Evolutionary conservation across 2,888 invertebrate species (phyloP).

Genomic region (Netelia melanura): DNA sequence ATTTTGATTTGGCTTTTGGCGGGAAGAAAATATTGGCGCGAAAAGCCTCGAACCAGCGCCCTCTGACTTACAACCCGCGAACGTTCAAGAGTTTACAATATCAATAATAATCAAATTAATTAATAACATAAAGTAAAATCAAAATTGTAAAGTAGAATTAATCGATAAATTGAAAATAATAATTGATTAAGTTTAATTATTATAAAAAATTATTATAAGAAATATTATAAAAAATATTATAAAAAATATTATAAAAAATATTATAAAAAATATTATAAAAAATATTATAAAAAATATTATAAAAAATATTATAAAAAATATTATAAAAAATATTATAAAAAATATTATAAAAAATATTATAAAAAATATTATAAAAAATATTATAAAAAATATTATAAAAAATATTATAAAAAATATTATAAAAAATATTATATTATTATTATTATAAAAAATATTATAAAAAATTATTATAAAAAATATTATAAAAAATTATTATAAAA

Average conservation of each 20-base stretch:
- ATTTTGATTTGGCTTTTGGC: background rate
- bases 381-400: background rate
- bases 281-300: background rate
- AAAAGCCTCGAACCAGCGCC: conserved; percentile 1
- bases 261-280: background rate
- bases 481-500: too few relatives aligned
- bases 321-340: background rate
- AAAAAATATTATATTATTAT: too few relatives aligned
- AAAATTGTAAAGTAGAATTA: too few relatives aligned
- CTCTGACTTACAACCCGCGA: background rate
- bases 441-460: background rate
- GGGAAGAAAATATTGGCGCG: background rate
- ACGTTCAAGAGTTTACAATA: background rate
- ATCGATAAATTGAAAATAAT: background rate
- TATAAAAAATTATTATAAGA: background rate
- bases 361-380: background rate
- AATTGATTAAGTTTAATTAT: background rate
- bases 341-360: background rate
- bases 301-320: background rate
- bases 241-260: background rate
- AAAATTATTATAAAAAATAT: background rate
- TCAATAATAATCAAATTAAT: background rate
- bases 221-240: background rate
- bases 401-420: background rate
- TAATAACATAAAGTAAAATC: background rate